Conservation (phyloP, 2,797 vertebrate species). For the Dicrostonyx torquatus region DNA sequence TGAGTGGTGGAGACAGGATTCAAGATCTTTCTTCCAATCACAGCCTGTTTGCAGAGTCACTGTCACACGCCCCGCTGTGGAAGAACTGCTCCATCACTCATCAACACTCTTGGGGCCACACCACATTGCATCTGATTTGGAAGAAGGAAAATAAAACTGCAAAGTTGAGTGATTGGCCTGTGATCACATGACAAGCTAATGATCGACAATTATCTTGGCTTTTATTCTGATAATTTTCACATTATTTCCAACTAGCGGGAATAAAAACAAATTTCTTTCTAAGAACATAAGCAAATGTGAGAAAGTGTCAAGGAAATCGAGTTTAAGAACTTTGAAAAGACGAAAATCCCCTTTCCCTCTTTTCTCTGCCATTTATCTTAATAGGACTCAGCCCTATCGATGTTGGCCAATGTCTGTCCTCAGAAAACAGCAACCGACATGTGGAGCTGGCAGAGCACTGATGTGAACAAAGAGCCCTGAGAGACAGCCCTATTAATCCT, state of each 20-base stretch:
- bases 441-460: background rate
- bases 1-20: background rate
- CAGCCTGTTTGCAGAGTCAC: background rate
- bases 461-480: background rate
- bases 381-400: background rate
- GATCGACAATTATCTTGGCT: background rate
- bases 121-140: background rate
- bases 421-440: too few relatives aligned
- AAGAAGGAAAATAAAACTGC: conserved; percentile 6
- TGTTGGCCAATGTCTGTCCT: background rate
- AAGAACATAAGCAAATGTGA: conserved; percentile 53
- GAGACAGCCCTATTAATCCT: accelerated
- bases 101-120: background rate
- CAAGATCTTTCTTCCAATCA: background rate
- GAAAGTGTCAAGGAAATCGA: conserved; percentile 57
- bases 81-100: background rate
- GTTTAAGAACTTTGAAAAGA: conserved; percentile 33
- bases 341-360: background rate
- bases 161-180: background rate
- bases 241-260: conserved; percentile 28
- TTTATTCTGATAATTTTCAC: conserved; percentile 24
- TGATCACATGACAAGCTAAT: background rate
- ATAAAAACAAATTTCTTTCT: background rate
- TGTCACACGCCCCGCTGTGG: accelerated
- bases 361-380: conserved; percentile 3